Conservation (phyloP, 2,888 invertebrate species). For the Strigamia maritima region DNA sequence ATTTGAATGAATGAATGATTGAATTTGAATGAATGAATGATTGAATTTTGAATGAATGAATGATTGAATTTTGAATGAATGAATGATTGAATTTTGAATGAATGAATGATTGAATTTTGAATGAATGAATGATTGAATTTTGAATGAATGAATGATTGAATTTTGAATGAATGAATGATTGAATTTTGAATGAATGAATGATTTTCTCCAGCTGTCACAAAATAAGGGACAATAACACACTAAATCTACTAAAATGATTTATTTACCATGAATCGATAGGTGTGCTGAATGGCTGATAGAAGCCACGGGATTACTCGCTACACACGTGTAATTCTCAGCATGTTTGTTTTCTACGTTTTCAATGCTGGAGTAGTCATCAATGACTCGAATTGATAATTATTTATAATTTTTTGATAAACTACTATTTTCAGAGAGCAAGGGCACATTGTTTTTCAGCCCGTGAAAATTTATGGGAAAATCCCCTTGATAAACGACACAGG, state of each 20-base stretch:
- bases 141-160: no score
- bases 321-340: neutral
- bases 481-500: conserved; percentile 50
- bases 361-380: conserved; percentile 33
- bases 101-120: no score
- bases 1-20: no score
- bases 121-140: no score
- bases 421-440: neutral
- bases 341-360: conserved; percentile 13
- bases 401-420: no score
- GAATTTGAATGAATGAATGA: no score
- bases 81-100: no score
- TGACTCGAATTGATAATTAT: neutral
- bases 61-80: no score
- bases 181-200: no score
- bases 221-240: neutral
- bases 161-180: no score
- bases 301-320: conserved; percentile 12
- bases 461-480: conserved; percentile 43
- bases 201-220: no score
- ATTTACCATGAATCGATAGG: neutral
- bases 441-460: conserved; percentile 56
- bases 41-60: no score
- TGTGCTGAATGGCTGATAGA: neutral
- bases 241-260: neutral